phyloP scores from a whole-genome alignment of 2,888 invertebrate species.

The Cantharis rufa region DNA sequence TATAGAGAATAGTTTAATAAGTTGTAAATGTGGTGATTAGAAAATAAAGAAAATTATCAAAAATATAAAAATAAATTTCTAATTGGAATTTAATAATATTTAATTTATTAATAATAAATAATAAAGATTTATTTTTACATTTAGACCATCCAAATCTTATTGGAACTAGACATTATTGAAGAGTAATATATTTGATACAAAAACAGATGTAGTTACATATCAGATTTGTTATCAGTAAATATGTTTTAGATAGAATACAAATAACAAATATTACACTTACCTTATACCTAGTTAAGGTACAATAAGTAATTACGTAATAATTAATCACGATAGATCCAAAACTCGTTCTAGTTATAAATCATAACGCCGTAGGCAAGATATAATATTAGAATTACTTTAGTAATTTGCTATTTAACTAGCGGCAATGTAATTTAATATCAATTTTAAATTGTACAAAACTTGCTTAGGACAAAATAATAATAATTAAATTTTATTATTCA shows the following conservation, averaged over 20 bases:
- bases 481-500: no score
- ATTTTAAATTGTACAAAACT: not conserved
- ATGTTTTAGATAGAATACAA: no score
- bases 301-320: not conserved
- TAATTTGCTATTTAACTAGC: not conserved
- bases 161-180: no score
- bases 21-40: no score
- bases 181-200: not conserved
- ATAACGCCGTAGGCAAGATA: not conserved
- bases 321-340: not conserved
- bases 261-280: not conserved
- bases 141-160: no score
- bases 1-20: no score
- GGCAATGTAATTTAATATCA: not conserved
- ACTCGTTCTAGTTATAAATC: not conserved
- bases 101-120: no score
- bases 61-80: no score
- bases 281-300: not conserved
- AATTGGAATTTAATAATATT: no score
- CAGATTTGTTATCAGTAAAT: not conserved
- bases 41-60: no score
- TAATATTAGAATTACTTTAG: not conserved
- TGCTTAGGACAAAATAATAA: no score
- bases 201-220: not conserved
- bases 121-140: no score